Evolutionary conservation across 2,113 vertebrate genomes (phyloP).

Genomic region (Neomonachus schauinslandi): DNA sequence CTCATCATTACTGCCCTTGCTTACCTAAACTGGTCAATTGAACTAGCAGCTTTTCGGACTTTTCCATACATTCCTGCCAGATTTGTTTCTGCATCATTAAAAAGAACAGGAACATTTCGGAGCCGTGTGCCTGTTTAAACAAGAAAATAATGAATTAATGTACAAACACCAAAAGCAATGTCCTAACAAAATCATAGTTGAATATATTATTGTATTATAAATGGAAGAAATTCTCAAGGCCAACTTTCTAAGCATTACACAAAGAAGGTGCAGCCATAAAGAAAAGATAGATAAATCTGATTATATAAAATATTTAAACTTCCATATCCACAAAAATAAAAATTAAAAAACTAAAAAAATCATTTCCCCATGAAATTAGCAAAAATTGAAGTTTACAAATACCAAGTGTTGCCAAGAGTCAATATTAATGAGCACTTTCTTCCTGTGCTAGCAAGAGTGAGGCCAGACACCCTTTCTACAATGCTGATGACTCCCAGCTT

Average conservation of each 20-base stretch:
- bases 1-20: background rate
- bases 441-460: background rate
- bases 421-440: background rate
- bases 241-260: background rate
- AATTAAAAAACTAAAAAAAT: background rate
- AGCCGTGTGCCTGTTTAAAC: conserved; percentile 89
- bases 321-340: conserved; percentile 5
- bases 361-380: background rate
- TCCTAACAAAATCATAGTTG: background rate
- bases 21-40: conserved; percentile 97
- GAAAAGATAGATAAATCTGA: background rate
- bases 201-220: background rate
- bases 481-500: background rate
- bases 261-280: background rate
- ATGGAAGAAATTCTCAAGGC: background rate
- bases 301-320: conserved; percentile 20
- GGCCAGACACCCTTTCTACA: background rate
- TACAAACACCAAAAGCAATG: conserved; percentile 1
- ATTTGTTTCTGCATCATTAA: conserved; percentile 89
- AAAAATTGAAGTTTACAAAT: background rate
- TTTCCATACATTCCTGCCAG: conserved; percentile 92
- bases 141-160: background rate
- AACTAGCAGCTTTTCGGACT: conserved; percentile 97
- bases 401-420: background rate
- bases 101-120: conserved; percentile 95